A percentile compares a stretch with the other conserved stretches of the same genome.
Evolutionary conservation across 2,797 vertebrate species (phyloP).

Genomic region (Pachyuromys duprasi): DNA sequence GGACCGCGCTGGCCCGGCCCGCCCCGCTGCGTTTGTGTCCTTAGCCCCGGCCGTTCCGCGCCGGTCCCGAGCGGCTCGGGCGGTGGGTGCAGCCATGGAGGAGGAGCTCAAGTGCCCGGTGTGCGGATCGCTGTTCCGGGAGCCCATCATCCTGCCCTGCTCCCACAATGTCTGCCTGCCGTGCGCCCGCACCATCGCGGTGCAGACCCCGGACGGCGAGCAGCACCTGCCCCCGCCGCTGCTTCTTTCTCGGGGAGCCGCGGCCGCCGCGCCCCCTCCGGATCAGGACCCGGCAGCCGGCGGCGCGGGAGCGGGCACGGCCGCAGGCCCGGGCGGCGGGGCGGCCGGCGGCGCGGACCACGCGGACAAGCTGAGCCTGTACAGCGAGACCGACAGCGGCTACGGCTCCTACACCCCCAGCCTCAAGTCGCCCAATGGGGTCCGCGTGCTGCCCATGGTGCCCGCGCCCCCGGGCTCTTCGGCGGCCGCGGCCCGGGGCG

Average conservation of each 20-base stretch:
- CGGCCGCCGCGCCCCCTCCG: slow-evolving; percentile 69
- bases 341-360: slow-evolving; percentile 87
- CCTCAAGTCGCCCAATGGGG: slow-evolving; percentile 96
- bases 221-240: slow-evolving; percentile 89
- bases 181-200: slow-evolving; percentile 96
- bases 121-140: slow-evolving; percentile 95
- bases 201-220: slow-evolving; percentile 96
- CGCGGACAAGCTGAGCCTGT: slow-evolving; percentile 97
- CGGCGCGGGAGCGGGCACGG: not conserved
- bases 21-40: not conserved
- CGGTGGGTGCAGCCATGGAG: slow-evolving; percentile 90
- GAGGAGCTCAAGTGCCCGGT: slow-evolving; percentile 99
- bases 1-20: not conserved
- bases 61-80: not conserved
- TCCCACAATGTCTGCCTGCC: slow-evolving; percentile 97
- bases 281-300: slow-evolving; percentile 82
- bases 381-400: slow-evolving; percentile 98
- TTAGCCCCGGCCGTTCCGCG: slow-evolving; percentile 26
- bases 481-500: slow-evolving; percentile 88
- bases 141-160: slow-evolving; percentile 96
- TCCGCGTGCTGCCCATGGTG: slow-evolving; percentile 93
- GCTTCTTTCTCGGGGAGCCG: slow-evolving; percentile 86
- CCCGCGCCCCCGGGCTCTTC: slow-evolving; percentile 88
- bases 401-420: slow-evolving; percentile 98
- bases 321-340: not conserved